These are phyloP conservation scores for Parauchenoglanis ngamensis DNA, from an alignment of 2,797 vertebrate genomes.

Conservation along the genomic window DNA sequence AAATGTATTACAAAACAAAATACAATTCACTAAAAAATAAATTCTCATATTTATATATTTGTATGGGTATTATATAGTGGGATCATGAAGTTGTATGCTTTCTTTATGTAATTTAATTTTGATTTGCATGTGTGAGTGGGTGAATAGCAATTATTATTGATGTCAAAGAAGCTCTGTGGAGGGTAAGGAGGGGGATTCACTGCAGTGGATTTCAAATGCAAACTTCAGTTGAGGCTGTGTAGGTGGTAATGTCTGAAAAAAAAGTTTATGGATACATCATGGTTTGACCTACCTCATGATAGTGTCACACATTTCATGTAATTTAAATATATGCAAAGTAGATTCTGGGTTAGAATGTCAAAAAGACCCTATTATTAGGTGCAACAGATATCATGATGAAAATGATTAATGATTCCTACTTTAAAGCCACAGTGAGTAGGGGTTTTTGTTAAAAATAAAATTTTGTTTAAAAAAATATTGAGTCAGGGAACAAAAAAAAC, in stretches of 20 bases:
- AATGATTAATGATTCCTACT: neutral
- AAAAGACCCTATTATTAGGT: neutral
- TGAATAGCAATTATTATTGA: neutral
- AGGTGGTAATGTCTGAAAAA: conserved; percentile 16
- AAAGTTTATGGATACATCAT: conserved; percentile 5
- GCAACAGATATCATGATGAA: neutral
- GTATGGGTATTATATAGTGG: neutral
- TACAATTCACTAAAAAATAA: neutral
- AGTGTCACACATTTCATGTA: neutral
- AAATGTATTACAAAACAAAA: neutral
- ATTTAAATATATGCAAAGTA: conserved; percentile 18
- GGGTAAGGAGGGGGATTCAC: neutral
- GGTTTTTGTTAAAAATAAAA: neutral
- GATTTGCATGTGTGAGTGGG: neutral
- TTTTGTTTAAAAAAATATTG: no score
- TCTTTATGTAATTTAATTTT: conserved; percentile 2
- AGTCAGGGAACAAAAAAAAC: neutral
- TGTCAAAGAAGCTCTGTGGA: neutral
- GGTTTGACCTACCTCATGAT: conserved; percentile 16
- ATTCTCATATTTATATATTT: neutral
- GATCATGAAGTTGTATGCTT: neutral
- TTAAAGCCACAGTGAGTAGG: conserved; percentile 5
- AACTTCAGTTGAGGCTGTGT: conserved; percentile 27
- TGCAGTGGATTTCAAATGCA: conserved; percentile 11
- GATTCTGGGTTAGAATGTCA: neutral